Evolutionary conservation across 2,888 invertebrate genomes (phyloP), one percentile per base, ranked within the genome.

Genomic region (Oscheius myriophilus): DNA sequence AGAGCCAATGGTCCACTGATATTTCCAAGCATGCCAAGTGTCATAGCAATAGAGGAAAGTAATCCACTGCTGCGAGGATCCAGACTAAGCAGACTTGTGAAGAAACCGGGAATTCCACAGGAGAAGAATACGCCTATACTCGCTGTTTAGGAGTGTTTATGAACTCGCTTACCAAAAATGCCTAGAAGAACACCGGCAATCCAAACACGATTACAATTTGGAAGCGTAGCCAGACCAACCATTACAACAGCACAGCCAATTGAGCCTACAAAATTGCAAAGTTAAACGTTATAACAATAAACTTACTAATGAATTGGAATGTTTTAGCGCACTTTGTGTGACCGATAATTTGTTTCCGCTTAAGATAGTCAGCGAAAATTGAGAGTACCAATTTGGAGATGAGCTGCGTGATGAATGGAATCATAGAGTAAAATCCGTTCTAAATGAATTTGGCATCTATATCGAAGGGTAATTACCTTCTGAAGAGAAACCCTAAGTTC

Each of bases 361-460:
- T 79, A 51, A 76, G 43, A 39, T 70, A 52, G 65, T 76, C 74
- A 2, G 78, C 64, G n/a, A 73, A 45, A 26, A 67, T 46, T 0
- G 70, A 70, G 12, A 76, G 65, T 12, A 72, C 49, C 33, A 70
- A 65, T 62, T 79, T 79, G 23, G 78, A 71, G 41, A 80, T 59
- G 57, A 79, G 58, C 54, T 75, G 75, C n/a, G 70, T 58, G 14
- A 77, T 63, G 69, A 75, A 79, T 16, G 76, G 76, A 3, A 79
- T 59, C 45, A 69, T 68, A 1, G 79, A 71, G 67, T 72, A 80
- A 18, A 78, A 12, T n/a, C 80, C 80, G 65, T 79, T 79, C 70
- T 78, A 58, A 59, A 71, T 46, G 23, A 1, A 16, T 54, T 11
- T 33, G 21, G 18, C 33, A 46, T 61, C 23, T 61, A 25, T 49